Conservation (phyloP, 2,797 vertebrate species). For the Clamator glandarius region DNA sequence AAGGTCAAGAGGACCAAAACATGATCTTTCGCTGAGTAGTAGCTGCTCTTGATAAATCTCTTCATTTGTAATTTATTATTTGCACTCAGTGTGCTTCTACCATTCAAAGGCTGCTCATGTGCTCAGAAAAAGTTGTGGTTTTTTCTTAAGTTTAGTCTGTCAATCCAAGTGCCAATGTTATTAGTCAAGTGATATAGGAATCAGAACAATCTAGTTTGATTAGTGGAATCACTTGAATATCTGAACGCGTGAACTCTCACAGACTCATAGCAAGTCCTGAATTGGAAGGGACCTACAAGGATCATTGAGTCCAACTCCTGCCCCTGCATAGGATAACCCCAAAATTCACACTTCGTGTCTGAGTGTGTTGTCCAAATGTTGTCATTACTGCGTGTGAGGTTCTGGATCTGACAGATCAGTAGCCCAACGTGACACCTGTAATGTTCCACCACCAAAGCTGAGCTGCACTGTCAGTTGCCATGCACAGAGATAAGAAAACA, state of each 20-base stretch:
- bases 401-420: background rate
- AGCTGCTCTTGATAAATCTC: slow-evolving; percentile 40
- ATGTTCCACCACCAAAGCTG: background rate
- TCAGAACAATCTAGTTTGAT: background rate
- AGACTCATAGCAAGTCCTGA: too few relatives aligned
- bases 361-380: background rate
- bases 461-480: background rate
- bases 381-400: background rate
- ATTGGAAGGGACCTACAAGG: too few relatives aligned
- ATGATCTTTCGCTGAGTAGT: background rate
- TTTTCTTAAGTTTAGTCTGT: background rate
- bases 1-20: slow-evolving; percentile 22
- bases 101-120: background rate
- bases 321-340: too few relatives aligned
- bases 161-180: background rate
- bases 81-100: background rate
- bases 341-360: too few relatives aligned
- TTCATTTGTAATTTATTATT: slow-evolving; percentile 31
- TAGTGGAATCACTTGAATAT: rapidly evolving
- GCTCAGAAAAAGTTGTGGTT: background rate
- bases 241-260: background rate
- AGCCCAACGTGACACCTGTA: background rate
- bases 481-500: background rate
- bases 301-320: too few relatives aligned
- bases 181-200: background rate